Percentiles rank a stretch among this genome's conserved stretches.
phyloP scores from a whole-genome alignment of 1,140 invertebrate genomes.

The Gonatopus flavifemur region DNA sequence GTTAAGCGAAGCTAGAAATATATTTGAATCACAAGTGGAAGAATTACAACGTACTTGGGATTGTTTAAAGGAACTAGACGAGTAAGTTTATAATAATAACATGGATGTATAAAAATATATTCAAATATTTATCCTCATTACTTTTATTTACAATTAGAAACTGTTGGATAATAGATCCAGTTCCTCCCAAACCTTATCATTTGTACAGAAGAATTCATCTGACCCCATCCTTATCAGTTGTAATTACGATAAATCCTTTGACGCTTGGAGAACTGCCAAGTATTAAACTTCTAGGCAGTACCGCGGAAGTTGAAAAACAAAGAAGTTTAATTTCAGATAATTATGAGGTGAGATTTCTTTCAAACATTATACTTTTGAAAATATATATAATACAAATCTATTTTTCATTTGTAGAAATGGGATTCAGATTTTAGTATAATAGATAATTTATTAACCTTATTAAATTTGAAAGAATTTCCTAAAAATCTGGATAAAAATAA shows the following conservation, averaged over 20 bases:
- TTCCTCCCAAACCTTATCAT: slow-evolving; percentile 44
- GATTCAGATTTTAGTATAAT: slow-evolving; percentile 30
- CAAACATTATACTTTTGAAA: slow-evolving; percentile 1
- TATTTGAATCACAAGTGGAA: slow-evolving; percentile 34
- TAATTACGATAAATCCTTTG: slow-evolving; percentile 42
- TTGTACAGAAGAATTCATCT: slow-evolving; percentile 48
- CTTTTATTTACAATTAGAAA: slow-evolving; percentile 28
- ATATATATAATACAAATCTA: not conserved
- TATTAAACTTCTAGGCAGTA: slow-evolving; percentile 49
- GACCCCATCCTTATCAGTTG: slow-evolving; percentile 43
- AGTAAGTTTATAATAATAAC: slow-evolving; percentile 22
- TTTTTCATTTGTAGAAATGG: slow-evolving; percentile 45
- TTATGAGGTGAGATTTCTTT: slow-evolving; percentile 24
- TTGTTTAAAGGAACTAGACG: slow-evolving; percentile 43
- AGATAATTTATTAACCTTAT: slow-evolving; percentile 41
- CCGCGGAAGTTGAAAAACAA: slow-evolving; percentile 37
- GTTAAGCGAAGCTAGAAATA: slow-evolving; percentile 29
- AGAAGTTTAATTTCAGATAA: slow-evolving; percentile 35
- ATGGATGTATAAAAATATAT: not conserved
- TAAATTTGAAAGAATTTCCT: slow-evolving; percentile 45
- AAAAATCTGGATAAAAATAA: slow-evolving; percentile 11
- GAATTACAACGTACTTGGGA: slow-evolving; percentile 37
- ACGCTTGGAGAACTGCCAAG: slow-evolving; percentile 36
- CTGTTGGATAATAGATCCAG: slow-evolving; percentile 48
- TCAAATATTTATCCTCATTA: not conserved